Percentiles rank a stretch among this genome's conserved stretches.
Evolutionary conservation across 1,140 invertebrate species (phyloP).

Genomic region (Spodoptera litura): DNA sequence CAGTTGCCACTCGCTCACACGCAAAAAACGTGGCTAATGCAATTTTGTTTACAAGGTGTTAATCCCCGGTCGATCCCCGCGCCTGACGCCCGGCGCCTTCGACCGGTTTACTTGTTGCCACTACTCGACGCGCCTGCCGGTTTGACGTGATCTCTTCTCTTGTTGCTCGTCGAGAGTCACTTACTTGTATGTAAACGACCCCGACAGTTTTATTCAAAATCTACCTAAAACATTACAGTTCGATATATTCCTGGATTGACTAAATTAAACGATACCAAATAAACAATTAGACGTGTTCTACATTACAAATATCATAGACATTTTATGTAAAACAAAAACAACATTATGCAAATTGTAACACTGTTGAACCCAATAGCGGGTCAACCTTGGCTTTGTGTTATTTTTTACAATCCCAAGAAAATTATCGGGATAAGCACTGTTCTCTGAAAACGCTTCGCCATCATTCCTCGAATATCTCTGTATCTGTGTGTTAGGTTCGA

Average conservation of each 20-base stretch:
- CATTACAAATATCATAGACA: not conserved
- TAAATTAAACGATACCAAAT: not conserved
- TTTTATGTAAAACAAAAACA: constrained; percentile 2
- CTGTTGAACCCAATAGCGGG: constrained; percentile 1
- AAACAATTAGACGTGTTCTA: constrained; percentile 1
- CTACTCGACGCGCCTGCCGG: constrained; percentile 77
- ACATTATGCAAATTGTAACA: constrained; percentile 16
- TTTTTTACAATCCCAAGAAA: constrained; percentile 52
- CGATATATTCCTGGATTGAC: constrained; percentile 38
- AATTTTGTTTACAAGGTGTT: constrained; percentile 84
- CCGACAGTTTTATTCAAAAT: constrained; percentile 68
- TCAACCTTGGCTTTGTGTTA: constrained; percentile 70
- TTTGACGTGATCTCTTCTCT: constrained; percentile 82
- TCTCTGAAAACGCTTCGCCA: constrained; percentile 70
- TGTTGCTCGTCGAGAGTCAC: constrained; percentile 71
- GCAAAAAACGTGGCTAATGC: constrained; percentile 76
- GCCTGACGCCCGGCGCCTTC: constrained; percentile 76
- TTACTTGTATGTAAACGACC: constrained; percentile 81
- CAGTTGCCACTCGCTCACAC: constrained; percentile 11
- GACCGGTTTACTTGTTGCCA: constrained; percentile 82
- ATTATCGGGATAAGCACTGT: constrained; percentile 64
- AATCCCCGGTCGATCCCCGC: constrained; percentile 74
- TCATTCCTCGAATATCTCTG: constrained; percentile 82
- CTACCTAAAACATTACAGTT: constrained; percentile 54
- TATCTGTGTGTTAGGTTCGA: constrained; percentile 78